Conservation (phyloP, 23 tunicate genomes). For the Halocynthia roretzi region DNA sequence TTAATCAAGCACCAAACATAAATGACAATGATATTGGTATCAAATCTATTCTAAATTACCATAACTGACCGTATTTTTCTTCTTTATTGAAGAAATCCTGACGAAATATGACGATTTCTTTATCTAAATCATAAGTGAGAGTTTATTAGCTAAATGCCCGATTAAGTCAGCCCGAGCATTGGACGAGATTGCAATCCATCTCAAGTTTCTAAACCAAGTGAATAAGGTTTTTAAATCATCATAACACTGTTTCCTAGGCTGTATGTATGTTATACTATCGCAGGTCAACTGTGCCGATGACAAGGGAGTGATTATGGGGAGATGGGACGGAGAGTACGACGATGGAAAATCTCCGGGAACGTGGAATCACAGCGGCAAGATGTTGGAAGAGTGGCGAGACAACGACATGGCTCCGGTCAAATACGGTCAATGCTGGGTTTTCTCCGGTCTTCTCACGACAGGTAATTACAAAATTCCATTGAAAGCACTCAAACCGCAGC, state of each 20-base stretch:
- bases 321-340: slow-evolving; percentile 54
- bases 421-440: slow-evolving; percentile 96
- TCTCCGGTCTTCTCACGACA: slow-evolving; percentile 80
- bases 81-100: too few species aligned
- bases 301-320: slow-evolving; percentile 57
- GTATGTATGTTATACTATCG: not conserved
- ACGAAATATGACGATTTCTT: too few species aligned
- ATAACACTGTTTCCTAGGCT: too few species aligned
- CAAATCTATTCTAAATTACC: too few species aligned
- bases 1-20: too few species aligned
- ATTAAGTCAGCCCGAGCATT: not conserved
- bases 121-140: too few species aligned
- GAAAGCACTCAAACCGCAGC: too few species aligned
- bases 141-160: too few species aligned
- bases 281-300: slow-evolving; percentile 76
- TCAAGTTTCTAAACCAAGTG: too few species aligned
- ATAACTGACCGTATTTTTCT: too few species aligned
- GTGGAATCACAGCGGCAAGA: slow-evolving; percentile 58
- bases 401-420: slow-evolving; percentile 37
- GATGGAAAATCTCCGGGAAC: slow-evolving; percentile 53
- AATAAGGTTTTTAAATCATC: too few species aligned
- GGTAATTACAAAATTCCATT: slow-evolving; percentile 4
- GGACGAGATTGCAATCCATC: not conserved
- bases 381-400: slow-evolving; percentile 49
- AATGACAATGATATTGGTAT: too few species aligned